A percentile compares a stretch with the other conserved stretches of the same genome.
Conservation (phyloP, 2,888 invertebrate genomes). For the Fragum sueziense region DNA sequence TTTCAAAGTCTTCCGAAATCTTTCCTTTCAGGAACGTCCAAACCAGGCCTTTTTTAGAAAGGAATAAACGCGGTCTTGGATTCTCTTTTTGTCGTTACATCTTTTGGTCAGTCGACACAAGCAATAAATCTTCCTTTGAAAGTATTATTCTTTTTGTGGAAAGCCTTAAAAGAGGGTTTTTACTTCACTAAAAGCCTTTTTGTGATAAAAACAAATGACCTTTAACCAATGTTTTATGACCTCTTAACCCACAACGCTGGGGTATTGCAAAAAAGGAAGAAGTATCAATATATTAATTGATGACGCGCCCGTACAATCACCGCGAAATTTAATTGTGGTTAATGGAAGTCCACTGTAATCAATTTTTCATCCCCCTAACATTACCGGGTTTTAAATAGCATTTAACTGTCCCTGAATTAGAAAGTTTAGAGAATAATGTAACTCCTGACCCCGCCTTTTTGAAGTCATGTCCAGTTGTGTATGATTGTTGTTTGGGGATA, state of each 20-base stretch:
- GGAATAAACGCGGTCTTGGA: too few relatives aligned
- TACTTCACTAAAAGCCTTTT: not conserved
- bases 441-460: slow-evolving; percentile 53
- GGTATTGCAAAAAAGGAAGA: slow-evolving; percentile 1
- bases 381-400: slow-evolving; percentile 60
- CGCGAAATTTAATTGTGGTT: slow-evolving; percentile 43
- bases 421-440: slow-evolving; percentile 56
- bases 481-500: slow-evolving; percentile 43
- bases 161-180: not conserved
- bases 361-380: slow-evolving; percentile 53
- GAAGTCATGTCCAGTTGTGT: slow-evolving; percentile 48
- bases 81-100: too few relatives aligned
- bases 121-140: not conserved
- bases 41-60: too few relatives aligned
- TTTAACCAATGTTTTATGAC: slow-evolving; percentile 14
- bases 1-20: too few relatives aligned
- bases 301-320: slow-evolving; percentile 44
- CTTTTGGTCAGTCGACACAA: not conserved
- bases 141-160: not conserved
- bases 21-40: too few relatives aligned
- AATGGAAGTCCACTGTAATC: slow-evolving; percentile 51
- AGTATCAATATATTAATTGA: slow-evolving; percentile 32
- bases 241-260: not conserved
- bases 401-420: slow-evolving; percentile 60
- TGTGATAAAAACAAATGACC: not conserved